Evolutionary conservation across 2,888 invertebrate genomes (phyloP).

Genomic region (Idaea biselata): DNA sequence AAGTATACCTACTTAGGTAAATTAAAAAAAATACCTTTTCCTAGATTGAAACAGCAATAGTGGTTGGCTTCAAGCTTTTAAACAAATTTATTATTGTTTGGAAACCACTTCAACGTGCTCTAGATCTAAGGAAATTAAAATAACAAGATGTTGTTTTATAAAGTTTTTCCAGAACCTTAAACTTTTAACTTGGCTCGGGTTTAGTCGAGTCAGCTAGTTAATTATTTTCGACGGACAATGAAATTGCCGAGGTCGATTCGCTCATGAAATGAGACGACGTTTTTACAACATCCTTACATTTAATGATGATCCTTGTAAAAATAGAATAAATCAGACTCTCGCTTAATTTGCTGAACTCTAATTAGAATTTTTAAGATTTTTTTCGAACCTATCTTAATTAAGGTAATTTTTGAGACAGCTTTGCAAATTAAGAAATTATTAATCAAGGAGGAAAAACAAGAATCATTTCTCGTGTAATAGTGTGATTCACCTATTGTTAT

Average conservation of each 20-base stretch:
- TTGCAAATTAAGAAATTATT: background rate
- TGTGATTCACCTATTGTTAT: too few species aligned
- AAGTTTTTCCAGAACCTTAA: conserved; percentile 41
- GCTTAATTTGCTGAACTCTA: conserved; percentile 1
- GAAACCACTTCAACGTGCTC: conserved; percentile 13
- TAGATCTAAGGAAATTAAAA: conserved; percentile 29
- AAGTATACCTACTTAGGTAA: background rate
- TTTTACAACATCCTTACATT: conserved; percentile 42
- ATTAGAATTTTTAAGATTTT: background rate
- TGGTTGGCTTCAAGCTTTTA: background rate
- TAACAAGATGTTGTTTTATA: conserved; percentile 31
- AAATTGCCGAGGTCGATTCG: conserved; percentile 59
- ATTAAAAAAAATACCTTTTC: background rate
- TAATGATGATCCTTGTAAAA: conserved; percentile 32
- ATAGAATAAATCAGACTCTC: conserved; percentile 14
- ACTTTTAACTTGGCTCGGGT: conserved; percentile 45
- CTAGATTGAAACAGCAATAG: background rate
- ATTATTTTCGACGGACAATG: conserved; percentile 72
- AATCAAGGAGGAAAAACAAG: background rate
- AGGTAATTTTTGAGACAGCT: background rate
- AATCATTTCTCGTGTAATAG: background rate
- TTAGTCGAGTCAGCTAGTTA: conserved; percentile 73
- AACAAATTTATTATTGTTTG: background rate
- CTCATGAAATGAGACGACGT: conserved; percentile 52
- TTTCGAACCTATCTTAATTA: background rate